Evolutionary conservation across 1,140 invertebrate genomes (phyloP), one percentile per base, ranked within the genome.

Genomic region (Monomorium pharaonis): DNA sequence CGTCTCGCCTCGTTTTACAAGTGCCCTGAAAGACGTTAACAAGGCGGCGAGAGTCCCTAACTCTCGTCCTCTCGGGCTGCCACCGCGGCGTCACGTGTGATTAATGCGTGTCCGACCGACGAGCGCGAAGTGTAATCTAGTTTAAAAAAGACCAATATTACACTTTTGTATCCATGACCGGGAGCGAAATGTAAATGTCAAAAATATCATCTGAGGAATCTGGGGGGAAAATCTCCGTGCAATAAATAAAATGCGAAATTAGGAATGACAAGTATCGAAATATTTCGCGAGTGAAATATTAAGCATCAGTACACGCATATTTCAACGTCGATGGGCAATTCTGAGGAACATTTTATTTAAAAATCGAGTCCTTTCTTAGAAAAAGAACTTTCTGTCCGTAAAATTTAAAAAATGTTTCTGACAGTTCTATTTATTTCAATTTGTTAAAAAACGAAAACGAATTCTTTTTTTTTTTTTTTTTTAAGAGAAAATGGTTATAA

Each of bases 1-100:
- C 54, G 78, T 84, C 85, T 74, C 47, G 14, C 67, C 54, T 70
- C 44, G 69, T 80, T 81, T 69, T 87, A 47, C 80, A 70, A 78
- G 58, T 85, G 51, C 63, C 67, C 14, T 18, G 83, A 78, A 80
- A 62, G 86, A 89, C 75, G 44, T 88, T 85, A 78, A 85, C 75
- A 72, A 88, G 65, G 86, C 27, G 44, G 58, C 14, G 18, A 58
- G 78, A 70, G 33, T 27, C 62, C 9, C 27, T 27, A n/a, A 67
- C 47, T 69, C 24, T 58, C n/a, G 21, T 49, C 60, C 12, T 44
- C 27, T 21, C 49, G 47, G n/a, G 10, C 30, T 56, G 30, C 24
- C 51, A 27, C 9, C 77, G n/a, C n/a, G 9, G 24, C 24, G 49
- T 70, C 44, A 81, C 65, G 49, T 67, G 18, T 70, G 67, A 81